Evolutionary conservation across 2,888 invertebrate species (phyloP), one percentile per base, ranked within the genome.

Genomic region (Melieria crassipennis): DNA sequence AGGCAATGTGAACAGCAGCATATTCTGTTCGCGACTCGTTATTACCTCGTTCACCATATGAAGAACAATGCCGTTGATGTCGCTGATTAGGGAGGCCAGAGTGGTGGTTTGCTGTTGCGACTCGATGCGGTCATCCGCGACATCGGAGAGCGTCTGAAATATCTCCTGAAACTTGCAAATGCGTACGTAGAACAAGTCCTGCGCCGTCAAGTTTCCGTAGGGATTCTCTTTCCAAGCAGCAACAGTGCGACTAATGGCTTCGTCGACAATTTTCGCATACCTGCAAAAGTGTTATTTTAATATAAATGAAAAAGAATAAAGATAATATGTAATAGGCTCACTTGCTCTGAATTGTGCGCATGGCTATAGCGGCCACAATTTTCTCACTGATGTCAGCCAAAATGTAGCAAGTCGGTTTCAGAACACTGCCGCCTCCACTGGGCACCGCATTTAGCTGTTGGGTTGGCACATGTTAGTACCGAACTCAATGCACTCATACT

Each of bases 321-420:
- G 3, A 52, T 4, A 52, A 43, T 45, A 55, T 46, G 30, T 30
- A 3, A 9, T 11, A 10, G 16, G 68, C 75, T 68, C 76, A 82
- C 82, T 78, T 82, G 64, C 78, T 80, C 85, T 89, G 93, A 69
- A 92, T 87, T 65, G 89, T 89, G 76, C 93, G 90, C 76, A 97
- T 87, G 0, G 93, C 89, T 16, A 91, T 88, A 0, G 94, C 93
- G 1, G 92, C 93, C 11, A 92, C 89, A 72, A 96, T 89, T 85
- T 94, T 94, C 86, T 96, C 97, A 6, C 92, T 91, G 80, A 94
- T 91, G 84, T 92, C 93, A 74, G 92, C 89, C 72, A 95, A 88
- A 75, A 91, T 88, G 76, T 87, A 84, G 82, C 87, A 82, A 7
- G 89, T 89, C 64, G 88, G 83, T 65, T 84, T 86, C 3, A 85